A percentile compares a stretch with the other conserved stretches of the same genome.
Conservation (phyloP, 1,140 invertebrate species). For the Drosophila ironensis region DNA sequence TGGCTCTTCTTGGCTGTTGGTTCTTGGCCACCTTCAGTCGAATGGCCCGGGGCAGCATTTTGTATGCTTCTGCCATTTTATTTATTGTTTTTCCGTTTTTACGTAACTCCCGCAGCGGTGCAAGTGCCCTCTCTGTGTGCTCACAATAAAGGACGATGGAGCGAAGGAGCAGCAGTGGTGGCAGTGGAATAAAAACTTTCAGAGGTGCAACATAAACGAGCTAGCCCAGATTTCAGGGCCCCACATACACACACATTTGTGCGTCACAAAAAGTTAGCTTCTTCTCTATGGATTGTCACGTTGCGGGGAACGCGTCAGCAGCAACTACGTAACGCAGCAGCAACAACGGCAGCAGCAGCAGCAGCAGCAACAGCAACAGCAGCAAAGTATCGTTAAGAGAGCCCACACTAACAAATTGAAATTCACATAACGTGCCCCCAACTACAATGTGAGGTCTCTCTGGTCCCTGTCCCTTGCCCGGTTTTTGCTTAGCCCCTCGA, state of each 20-base stretch:
- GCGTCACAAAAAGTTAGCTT: conserved; percentile 37
- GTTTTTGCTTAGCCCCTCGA: background rate
- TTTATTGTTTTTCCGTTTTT: conserved; percentile 41
- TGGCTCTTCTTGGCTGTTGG: background rate
- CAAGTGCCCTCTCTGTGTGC: conserved; percentile 22
- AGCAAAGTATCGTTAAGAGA: conserved; percentile 52
- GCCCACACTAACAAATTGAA: conserved; percentile 62
- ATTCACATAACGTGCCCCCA: conserved; percentile 60
- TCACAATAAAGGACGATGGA: background rate
- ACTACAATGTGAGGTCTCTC: conserved; percentile 21
- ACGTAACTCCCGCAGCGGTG: conserved; percentile 38
- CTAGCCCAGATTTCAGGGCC: conserved; percentile 1
- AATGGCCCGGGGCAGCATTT: conserved; percentile 27
- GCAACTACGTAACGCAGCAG: conserved; percentile 36
- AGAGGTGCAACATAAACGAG: conserved; percentile 2
- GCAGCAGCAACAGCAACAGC: conserved; percentile 39
- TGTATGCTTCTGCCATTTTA: conserved; percentile 26
- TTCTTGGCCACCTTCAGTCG: conserved; percentile 2
- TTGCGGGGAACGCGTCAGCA: conserved; percentile 35
- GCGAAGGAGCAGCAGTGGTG: background rate
- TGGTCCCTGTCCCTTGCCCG: background rate
- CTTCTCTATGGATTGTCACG: conserved; percentile 20
- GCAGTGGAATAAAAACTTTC: conserved; percentile 13
- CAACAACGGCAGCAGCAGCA: no score
- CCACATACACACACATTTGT: conserved; percentile 11